Percentiles rank a stretch among this genome's conserved stretches.
Evolutionary conservation across 2,113 vertebrate genomes (phyloP).

Genomic region (Pachyramphus minor): DNA sequence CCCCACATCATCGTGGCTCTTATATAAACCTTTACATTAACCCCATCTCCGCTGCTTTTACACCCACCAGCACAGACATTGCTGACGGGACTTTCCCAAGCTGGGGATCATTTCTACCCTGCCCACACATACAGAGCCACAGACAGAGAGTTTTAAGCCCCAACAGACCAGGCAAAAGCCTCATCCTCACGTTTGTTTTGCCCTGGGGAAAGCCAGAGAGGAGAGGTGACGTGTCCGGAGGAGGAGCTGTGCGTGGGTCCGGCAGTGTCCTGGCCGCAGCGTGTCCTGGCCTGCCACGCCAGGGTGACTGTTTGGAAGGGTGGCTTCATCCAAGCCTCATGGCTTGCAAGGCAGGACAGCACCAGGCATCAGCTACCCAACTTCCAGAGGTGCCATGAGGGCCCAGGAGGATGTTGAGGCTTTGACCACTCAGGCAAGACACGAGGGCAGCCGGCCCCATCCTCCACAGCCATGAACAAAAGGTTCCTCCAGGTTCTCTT

Average conservation of each 20-base stretch:
- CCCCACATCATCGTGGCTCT: background rate
- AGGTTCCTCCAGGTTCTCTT: fast-evolving
- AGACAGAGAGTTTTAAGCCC: background rate
- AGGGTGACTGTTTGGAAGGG: fast-evolving
- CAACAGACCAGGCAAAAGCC: background rate
- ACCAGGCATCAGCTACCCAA: background rate
- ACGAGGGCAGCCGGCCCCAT: fast-evolving
- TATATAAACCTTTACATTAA: background rate
- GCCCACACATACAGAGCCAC: background rate
- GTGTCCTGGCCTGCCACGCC: background rate
- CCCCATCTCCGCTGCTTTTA: background rate
- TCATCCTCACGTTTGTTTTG: background rate
- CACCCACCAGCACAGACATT: background rate
- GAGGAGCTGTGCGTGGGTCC: fast-evolving
- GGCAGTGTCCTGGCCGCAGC: fast-evolving
- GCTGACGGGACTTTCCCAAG: background rate
- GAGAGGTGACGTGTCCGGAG: background rate
- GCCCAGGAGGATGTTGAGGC: fast-evolving
- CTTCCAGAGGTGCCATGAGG: background rate
- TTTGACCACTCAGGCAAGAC: fast-evolving
- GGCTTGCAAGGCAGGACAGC: background rate
- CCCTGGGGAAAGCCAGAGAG: background rate
- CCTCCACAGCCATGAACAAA: background rate
- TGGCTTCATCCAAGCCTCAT: background rate
- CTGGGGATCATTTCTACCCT: background rate